phyloP scores from a whole-genome alignment of 2,888 invertebrate species.

The Drosophila multiciliata region DNA sequence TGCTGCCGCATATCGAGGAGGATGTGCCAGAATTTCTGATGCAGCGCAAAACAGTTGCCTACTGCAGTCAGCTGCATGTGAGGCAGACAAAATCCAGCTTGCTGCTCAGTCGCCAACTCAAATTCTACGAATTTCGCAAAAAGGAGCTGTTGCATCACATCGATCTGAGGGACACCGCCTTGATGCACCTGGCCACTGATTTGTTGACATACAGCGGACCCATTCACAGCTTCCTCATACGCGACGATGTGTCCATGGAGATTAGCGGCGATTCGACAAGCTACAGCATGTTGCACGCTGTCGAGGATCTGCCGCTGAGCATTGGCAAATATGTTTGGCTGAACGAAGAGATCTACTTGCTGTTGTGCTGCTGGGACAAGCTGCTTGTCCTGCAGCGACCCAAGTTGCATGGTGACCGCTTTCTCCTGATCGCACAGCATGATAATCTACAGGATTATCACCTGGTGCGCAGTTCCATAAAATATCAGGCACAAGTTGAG shows the following conservation, averaged over 20 bases:
- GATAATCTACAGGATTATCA: slow-evolving; percentile 61
- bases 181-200: slow-evolving; percentile 34
- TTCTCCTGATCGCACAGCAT: slow-evolving; percentile 62
- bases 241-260: slow-evolving; percentile 28
- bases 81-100: slow-evolving; percentile 44
- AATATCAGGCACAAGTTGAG: slow-evolving; percentile 70
- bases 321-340: slow-evolving; percentile 81
- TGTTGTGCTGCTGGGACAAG: slow-evolving; percentile 80
- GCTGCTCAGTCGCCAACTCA: slow-evolving; percentile 68
- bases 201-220: slow-evolving; percentile 66
- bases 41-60: slow-evolving; percentile 53
- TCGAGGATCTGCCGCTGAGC: slow-evolving; percentile 56
- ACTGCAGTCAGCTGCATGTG: slow-evolving; percentile 47
- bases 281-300: slow-evolving; percentile 51
- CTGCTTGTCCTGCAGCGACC: slow-evolving; percentile 69
- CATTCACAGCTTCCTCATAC: slow-evolving; percentile 54
- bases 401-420: slow-evolving; percentile 36
- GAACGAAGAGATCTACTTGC: slow-evolving; percentile 67
- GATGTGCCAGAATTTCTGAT: slow-evolving; percentile 62
- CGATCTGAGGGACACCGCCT: slow-evolving; percentile 61
- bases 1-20: slow-evolving; percentile 48
- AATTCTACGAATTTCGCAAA: slow-evolving; percentile 75
- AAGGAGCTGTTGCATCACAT: slow-evolving; percentile 73
- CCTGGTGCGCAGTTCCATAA: slow-evolving; percentile 60
- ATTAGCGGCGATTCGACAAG: slow-evolving; percentile 25